These are phyloP conservation scores for Apotomis turbidana DNA, from an alignment of 2,888 invertebrate genomes.

Conservation along the genomic window DNA sequence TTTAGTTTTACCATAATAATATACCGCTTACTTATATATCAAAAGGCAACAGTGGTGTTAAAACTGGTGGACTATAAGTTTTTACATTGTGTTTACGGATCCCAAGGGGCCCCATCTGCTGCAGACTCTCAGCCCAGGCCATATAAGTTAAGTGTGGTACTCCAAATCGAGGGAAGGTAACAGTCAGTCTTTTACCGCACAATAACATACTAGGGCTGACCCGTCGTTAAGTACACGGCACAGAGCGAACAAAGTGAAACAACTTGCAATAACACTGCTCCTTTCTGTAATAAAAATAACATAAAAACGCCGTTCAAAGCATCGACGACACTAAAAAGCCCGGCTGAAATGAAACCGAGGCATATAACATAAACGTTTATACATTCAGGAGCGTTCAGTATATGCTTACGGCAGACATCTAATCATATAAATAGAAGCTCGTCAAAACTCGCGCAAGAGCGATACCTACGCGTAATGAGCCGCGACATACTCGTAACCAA, in stretches of 20 bases:
- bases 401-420: conserved; percentile 49
- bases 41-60: too few relatives aligned
- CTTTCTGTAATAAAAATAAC: conserved; percentile 37
- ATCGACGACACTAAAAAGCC: conserved; percentile 36
- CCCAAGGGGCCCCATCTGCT: conserved; percentile 17
- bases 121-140: conserved; percentile 5
- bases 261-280: conserved; percentile 54
- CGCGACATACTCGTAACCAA: background rate
- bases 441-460: conserved; percentile 49
- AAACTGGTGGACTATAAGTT: background rate
- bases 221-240: conserved; percentile 23
- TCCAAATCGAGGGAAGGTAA: conserved; percentile 19
- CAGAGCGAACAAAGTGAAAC: conserved; percentile 46
- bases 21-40: too few relatives aligned
- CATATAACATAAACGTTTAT: conserved; percentile 41
- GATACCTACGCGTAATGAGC: conserved; percentile 3
- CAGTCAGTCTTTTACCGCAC: conserved; percentile 23
- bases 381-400: conserved; percentile 52
- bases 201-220: conserved; percentile 19
- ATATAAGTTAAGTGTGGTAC: conserved; percentile 16
- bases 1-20: too few relatives aligned
- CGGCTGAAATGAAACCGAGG: conserved; percentile 29
- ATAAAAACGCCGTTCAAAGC: conserved; percentile 39
- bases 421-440: conserved; percentile 55
- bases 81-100: conserved; percentile 4